Conservation (phyloP, 2,888 invertebrate genomes). For the Abrostola triplasia region DNA sequence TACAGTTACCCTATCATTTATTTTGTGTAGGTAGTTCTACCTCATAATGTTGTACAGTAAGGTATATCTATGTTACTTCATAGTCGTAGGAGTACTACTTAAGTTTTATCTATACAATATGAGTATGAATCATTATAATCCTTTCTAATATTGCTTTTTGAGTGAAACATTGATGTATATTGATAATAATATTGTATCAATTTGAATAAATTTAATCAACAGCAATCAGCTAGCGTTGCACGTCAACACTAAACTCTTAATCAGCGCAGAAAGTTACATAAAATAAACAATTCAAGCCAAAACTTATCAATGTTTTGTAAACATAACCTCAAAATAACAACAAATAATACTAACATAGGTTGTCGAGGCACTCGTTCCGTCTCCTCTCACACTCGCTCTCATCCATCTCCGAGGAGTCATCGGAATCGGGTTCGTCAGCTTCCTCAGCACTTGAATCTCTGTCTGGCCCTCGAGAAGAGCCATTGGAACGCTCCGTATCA, state of each 20-base stretch:
- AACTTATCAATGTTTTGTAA: constrained; percentile 78
- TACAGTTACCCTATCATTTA: no score
- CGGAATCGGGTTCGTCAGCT: constrained; percentile 94
- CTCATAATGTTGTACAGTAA: no score
- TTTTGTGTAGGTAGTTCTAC: no score
- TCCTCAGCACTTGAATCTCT: constrained; percentile 93
- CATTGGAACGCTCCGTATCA: constrained; percentile 91
- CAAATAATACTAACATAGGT: constrained; percentile 87
- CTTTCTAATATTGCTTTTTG: no score
- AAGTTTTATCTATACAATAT: no score
- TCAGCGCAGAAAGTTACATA: constrained; percentile 25
- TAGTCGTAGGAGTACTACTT: no score
- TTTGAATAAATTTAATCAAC: no score
- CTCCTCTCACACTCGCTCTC: constrained; percentile 96
- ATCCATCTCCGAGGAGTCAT: constrained; percentile 97
- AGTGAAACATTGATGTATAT: no score
- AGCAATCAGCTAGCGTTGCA: neutral
- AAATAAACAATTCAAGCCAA: constrained; percentile 42
- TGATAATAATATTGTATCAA: no score
- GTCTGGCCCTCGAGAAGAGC: constrained; percentile 90
- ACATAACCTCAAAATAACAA: constrained; percentile 81
- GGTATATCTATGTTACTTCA: no score
- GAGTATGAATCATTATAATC: no score
- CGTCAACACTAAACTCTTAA: constrained; percentile 2
- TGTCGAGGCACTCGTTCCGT: constrained; percentile 94